These are phyloP conservation scores for Lamprologus ornatipinnis DNA, from an alignment of 2,113 vertebrate species.

Conservation along the genomic window DNA sequence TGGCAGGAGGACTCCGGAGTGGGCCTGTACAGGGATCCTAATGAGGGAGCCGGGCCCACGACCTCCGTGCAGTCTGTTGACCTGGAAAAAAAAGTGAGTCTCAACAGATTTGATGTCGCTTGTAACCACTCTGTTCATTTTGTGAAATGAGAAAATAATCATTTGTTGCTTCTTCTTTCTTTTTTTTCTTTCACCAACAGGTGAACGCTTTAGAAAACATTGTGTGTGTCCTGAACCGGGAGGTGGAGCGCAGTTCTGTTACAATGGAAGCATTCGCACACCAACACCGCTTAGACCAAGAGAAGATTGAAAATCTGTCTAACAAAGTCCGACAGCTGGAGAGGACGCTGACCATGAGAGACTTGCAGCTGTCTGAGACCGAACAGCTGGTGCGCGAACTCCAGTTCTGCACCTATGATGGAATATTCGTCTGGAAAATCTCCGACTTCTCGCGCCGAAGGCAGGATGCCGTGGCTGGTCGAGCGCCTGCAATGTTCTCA, in stretches of 20 bases:
- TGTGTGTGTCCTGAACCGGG: slow-evolving; percentile 87
- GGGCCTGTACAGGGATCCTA: slow-evolving; percentile 65
- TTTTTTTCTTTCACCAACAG: slow-evolving; percentile 14
- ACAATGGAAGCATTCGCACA: slow-evolving; percentile 77
- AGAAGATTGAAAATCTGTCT: slow-evolving; percentile 80
- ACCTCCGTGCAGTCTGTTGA: slow-evolving; percentile 40
- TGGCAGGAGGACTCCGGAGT: slow-evolving; percentile 68
- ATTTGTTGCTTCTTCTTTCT: background rate
- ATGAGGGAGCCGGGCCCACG: slow-evolving; percentile 34
- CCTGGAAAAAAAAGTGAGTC: slow-evolving; percentile 70
- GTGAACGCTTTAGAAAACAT: slow-evolving; percentile 85
- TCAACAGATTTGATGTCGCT: background rate
- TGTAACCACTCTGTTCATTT: background rate
- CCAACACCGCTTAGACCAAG: slow-evolving; percentile 84
- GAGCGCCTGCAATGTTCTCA: slow-evolving; percentile 87
- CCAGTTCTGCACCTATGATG: slow-evolving; percentile 82
- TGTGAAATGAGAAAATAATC: background rate
- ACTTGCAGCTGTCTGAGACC: slow-evolving; percentile 81
- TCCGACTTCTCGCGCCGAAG: slow-evolving; percentile 80
- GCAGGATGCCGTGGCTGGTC: slow-evolving; percentile 81
- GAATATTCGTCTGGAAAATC: slow-evolving; percentile 90
- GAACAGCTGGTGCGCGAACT: slow-evolving; percentile 77
- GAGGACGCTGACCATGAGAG: slow-evolving; percentile 77
- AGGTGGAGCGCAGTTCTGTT: slow-evolving; percentile 81
- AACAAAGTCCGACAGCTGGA: slow-evolving; percentile 88